Conservation (phyloP, 2,113 vertebrate species). For the Isurus oxyrinchus region DNA sequence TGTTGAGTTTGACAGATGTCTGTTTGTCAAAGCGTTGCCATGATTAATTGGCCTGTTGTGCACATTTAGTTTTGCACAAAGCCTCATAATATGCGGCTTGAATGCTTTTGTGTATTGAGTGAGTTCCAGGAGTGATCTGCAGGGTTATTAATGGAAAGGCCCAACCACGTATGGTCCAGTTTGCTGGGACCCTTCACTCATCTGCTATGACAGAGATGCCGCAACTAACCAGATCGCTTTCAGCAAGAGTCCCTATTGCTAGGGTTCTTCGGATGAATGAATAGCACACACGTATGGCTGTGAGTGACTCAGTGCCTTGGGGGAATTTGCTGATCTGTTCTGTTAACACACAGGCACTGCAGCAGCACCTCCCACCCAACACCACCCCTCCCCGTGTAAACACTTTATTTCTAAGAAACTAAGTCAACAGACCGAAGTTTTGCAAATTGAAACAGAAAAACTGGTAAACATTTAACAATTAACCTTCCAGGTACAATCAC, state of each 20-base stretch:
- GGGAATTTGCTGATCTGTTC: not conserved
- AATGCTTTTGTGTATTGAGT: constrained; percentile 56
- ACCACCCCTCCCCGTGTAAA: not conserved
- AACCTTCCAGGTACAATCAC: not conserved
- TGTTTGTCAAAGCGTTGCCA: constrained; percentile 45
- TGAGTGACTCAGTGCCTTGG: not conserved
- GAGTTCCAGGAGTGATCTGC: constrained; percentile 52
- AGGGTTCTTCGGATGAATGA: not conserved
- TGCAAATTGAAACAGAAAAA: not conserved
- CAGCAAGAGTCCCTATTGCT: not conserved
- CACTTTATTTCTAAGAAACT: not conserved
- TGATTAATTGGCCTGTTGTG: constrained; percentile 57
- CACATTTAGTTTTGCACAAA: constrained; percentile 52
- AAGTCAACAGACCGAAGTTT: not conserved
- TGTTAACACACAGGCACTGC: not conserved
- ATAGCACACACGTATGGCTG: not conserved
- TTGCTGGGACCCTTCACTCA: constrained; percentile 59
- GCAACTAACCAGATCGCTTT: constrained; percentile 3
- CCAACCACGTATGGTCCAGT: constrained; percentile 53
- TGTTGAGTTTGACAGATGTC: constrained; percentile 20
- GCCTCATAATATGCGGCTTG: constrained; percentile 49
- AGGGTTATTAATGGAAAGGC: constrained; percentile 56
- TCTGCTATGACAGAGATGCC: constrained; percentile 42
- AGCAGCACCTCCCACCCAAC: not conserved
- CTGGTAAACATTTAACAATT: not conserved